These are phyloP conservation scores for Tapirus indicus DNA, from an alignment of 2,797 vertebrate species.

Conservation along the genomic window DNA sequence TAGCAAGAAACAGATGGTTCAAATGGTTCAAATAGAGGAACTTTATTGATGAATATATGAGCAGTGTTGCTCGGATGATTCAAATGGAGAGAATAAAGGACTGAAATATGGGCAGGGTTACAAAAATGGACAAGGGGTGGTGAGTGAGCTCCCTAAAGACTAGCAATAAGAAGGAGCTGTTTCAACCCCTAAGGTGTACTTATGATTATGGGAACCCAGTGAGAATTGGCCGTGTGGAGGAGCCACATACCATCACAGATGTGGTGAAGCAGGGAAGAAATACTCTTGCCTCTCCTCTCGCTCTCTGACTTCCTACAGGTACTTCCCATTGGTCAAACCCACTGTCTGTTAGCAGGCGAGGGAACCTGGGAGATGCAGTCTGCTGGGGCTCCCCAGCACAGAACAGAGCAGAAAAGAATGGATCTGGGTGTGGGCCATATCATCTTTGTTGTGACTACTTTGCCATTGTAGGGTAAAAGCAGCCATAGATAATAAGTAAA, in stretches of 20 bases:
- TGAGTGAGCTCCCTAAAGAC: not conserved
- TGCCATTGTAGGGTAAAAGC: not conserved
- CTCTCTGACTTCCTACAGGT: not conserved
- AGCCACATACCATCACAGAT: not conserved
- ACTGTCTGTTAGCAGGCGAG: not conserved
- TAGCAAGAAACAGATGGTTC: conserved; percentile 4
- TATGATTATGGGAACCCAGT: not conserved
- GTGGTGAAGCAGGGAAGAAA: not conserved
- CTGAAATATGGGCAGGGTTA: not conserved
- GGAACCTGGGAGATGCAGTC: not conserved
- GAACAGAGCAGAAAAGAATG: not conserved
- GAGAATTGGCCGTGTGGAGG: not conserved
- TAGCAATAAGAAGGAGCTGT: not conserved
- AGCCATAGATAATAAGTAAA: not conserved
- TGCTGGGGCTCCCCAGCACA: not conserved
- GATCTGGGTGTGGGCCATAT: not conserved
- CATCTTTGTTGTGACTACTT: not conserved
- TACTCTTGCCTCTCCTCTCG: not conserved
- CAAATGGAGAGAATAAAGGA: not conserved
- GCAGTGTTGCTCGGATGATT: not conserved
- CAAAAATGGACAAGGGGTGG: not conserved
- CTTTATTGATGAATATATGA: not conserved
- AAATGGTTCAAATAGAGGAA: not conserved
- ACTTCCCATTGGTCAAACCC: not conserved
- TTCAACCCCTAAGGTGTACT: not conserved